These are phyloP conservation scores for Etheostoma perlongum DNA, from an alignment of 2,797 vertebrate species.

Conservation along the genomic window DNA sequence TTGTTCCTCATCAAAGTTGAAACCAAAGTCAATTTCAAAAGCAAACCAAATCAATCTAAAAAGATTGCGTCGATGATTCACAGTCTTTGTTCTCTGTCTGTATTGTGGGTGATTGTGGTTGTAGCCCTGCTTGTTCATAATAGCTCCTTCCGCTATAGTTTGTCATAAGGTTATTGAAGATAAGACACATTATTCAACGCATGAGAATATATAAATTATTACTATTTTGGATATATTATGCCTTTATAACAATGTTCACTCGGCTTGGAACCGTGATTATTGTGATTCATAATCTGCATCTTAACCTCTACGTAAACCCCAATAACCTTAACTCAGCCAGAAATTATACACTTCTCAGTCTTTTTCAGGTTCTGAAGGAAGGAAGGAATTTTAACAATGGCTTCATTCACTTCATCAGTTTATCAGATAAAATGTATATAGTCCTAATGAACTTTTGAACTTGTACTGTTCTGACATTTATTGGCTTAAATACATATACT, in stretches of 20 bases:
- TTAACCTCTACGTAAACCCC: not conserved
- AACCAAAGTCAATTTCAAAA: slow-evolving; percentile 66
- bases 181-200: slow-evolving; percentile 2
- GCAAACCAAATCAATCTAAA: slow-evolving; percentile 57
- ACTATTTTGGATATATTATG: not conserved
- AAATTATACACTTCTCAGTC: not conserved
- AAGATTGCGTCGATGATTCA: slow-evolving; percentile 42
- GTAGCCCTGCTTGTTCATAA: slow-evolving; percentile 22
- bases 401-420: not conserved
- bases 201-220: not conserved
- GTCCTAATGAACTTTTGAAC: not conserved
- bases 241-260: not conserved
- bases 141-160: slow-evolving; percentile 20
- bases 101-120: slow-evolving; percentile 34
- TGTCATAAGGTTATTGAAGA: slow-evolving; percentile 10
- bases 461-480: not conserved
- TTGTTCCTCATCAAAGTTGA: slow-evolving; percentile 72
- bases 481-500: not conserved
- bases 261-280: not conserved
- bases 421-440: not conserved
- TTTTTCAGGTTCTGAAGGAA: slow-evolving; percentile 18
- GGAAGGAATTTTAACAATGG: not conserved
- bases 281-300: not conserved
- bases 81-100: slow-evolving; percentile 44
- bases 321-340: slow-evolving; percentile 3